Evolutionary conservation across 92 coral and sea anemone species (phyloP), one percentile per base, ranked within the genome.

Genomic region (Ricordea florida): DNA sequence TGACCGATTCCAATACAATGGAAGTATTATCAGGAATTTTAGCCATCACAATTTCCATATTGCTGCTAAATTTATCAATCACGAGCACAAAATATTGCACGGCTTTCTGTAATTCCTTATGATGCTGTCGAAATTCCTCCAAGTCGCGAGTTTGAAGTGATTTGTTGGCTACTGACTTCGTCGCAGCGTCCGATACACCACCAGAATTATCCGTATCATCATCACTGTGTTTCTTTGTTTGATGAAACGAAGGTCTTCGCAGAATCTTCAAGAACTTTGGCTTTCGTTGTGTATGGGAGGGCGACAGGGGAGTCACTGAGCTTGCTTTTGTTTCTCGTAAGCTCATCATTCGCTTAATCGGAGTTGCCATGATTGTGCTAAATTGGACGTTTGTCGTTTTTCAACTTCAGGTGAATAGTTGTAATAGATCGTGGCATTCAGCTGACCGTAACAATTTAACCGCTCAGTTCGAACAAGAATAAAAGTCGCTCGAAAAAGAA

Each of bases 11-110:
- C 45, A 96, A 63, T 31, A 96, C 89, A 37, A 96, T 82, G 20
- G 93, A 84, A 16, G 92, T 84, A 78, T 92, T 96, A 73, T 89
- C 99, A 2, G 99, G 98, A 20, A 96, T 84, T 78, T 92, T 96
- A 1, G 97, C 92, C 93, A 92, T 90, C 21, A 96, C 80, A 43
- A 88, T 96, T 35, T 91, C 93, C 83, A 87, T 76, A 52, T 80
- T 82, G 68, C 52, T 87, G 20, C 43, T 47, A 43, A 53, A 52
- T 43, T 80, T 81, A 32, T 94, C 90, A 35, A 96, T 72, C 17
- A 96, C 81, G 22, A 92, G 89, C 35, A 81, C 85, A 47, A 96
- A 96, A 69, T 96, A 96, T 14, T 74, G 69, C 23, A 88, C 92
- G 6, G 99, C 99, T 28, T 87, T 80, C 23, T 75, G 73, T 10